A percentile compares a stretch with the other conserved stretches of the same genome.
Evolutionary conservation across 2,888 invertebrate genomes (phyloP).

Genomic region (Adelognathus sp.): DNA sequence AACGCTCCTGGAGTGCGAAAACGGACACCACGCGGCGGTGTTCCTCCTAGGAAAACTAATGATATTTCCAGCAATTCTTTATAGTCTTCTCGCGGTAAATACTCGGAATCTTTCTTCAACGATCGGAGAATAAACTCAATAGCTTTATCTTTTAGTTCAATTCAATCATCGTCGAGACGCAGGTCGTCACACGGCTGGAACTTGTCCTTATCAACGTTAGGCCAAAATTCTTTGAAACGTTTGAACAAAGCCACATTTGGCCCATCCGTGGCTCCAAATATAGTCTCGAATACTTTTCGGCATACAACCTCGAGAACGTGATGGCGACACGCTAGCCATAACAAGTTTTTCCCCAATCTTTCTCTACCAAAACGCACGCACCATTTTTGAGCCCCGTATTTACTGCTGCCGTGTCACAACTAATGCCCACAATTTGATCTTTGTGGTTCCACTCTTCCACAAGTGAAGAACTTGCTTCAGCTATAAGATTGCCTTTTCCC

Average conservation of each 20-base stretch:
- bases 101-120: not conserved
- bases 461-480: not conserved
- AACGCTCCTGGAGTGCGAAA: not conserved
- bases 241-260: constrained; percentile 48
- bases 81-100: not conserved
- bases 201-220: constrained; percentile 28
- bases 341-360: constrained; percentile 42
- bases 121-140: not conserved
- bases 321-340: constrained; percentile 52
- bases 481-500: not conserved
- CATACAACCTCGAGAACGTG: constrained; percentile 1
- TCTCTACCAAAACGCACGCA: constrained; percentile 1
- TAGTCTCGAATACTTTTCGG: constrained; percentile 14
- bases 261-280: constrained; percentile 16
- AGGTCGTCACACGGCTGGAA: constrained; percentile 1
- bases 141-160: not conserved
- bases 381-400: not conserved
- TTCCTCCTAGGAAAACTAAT: not conserved
- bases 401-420: constrained; percentile 7
- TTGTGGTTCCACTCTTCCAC: not conserved
- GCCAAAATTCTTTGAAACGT: constrained; percentile 50
- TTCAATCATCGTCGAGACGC: not conserved
- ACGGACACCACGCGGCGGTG: not conserved
- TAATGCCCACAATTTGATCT: not conserved
- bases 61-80: not conserved